Evolutionary conservation across 2,888 invertebrate species (phyloP), one percentile per base, ranked within the genome.

Genomic region (Limnephilus marmoratus): DNA sequence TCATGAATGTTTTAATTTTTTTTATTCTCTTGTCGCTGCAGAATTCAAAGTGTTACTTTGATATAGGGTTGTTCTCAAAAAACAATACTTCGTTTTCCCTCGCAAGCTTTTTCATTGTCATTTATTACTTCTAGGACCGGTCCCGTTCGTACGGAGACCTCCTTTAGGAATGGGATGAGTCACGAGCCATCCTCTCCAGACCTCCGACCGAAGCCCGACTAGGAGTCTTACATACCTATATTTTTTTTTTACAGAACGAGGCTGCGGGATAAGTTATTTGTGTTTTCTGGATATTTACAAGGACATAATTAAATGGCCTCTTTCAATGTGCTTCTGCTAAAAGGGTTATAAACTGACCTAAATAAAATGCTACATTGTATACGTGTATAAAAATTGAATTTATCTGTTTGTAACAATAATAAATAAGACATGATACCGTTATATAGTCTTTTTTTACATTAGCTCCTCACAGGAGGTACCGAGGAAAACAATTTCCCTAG

Each of bases 101-200:
- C 37, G 86, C 13, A 86, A 86, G 86, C 86, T 41, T 45, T 83
- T 86, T 45, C 86, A 86, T 86, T 86, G 86, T 86, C 86, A 45
- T 86, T 86, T 86, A 86, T 86, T 86, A 86, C 86, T 24, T 29
- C 29, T 83, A 83, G 86, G 85, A 24, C n/a, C 45, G n/a, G n/a
- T 37, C 45, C 41, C 49, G 45, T 49, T 86, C 45, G 86, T 86
- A 86, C 24, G 86, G 49, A 86, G 45, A 49, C 86, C 12, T 86
- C 45, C 45, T 86, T 86, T 86, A 45, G 90, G 45, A 90, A 81
- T 34, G 81, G 86, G 83, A 24, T 15, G 83, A 82, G 29, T 81
- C 82, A 81, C 90, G 90, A 7, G 68, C 83, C 12, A 34, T 5
- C 24, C 15, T 37, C 37, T 83, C 37, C 5, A 7, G 83, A 24